phyloP scores from a whole-genome alignment of 2,888 invertebrate species.

The Ceramica pisi region DNA sequence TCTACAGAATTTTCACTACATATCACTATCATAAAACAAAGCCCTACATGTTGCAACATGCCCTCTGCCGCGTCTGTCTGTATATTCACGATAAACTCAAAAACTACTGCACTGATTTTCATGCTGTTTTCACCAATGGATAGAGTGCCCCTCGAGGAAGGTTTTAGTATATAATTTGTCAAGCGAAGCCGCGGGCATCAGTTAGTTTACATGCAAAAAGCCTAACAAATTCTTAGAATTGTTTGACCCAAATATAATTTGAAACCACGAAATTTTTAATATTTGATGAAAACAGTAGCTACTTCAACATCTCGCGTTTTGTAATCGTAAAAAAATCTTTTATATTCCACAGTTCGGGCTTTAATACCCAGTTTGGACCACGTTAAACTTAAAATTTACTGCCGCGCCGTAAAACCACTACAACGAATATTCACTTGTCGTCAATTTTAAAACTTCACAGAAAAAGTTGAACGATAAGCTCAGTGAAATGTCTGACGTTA shows the following conservation, averaged over 20 bases:
- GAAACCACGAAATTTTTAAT: neutral
- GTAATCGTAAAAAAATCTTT: slow-evolving; percentile 26
- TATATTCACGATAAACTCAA: too few species aligned
- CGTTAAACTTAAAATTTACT: slow-evolving; percentile 41
- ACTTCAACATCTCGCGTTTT: slow-evolving; percentile 15
- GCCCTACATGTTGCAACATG: too few species aligned
- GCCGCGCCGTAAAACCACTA: slow-evolving; percentile 22
- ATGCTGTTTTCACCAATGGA: too few species aligned
- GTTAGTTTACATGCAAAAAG: slow-evolving; percentile 9
- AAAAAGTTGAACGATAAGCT: neutral
- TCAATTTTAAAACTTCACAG: slow-evolving; percentile 32
- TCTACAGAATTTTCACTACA: slow-evolving; percentile 9
- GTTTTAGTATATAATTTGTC: too few species aligned
- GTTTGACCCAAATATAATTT: neutral
- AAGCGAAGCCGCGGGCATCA: too few species aligned
- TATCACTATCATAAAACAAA: too few species aligned
- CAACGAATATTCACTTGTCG: slow-evolving; percentile 35
- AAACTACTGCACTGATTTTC: too few species aligned
- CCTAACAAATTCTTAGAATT: neutral
- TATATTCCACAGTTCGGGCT: slow-evolving; percentile 5
- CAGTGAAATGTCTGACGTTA: neutral
- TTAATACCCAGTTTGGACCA: slow-evolving; percentile 22
- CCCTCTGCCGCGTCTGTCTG: too few species aligned
- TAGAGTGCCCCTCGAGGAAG: too few species aligned
- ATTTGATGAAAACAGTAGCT: slow-evolving; percentile 13